Percentiles rank a stretch among this genome's conserved stretches.
Conservation (phyloP, 2,113 vertebrate genomes). For the Plectropomus leopardus region DNA sequence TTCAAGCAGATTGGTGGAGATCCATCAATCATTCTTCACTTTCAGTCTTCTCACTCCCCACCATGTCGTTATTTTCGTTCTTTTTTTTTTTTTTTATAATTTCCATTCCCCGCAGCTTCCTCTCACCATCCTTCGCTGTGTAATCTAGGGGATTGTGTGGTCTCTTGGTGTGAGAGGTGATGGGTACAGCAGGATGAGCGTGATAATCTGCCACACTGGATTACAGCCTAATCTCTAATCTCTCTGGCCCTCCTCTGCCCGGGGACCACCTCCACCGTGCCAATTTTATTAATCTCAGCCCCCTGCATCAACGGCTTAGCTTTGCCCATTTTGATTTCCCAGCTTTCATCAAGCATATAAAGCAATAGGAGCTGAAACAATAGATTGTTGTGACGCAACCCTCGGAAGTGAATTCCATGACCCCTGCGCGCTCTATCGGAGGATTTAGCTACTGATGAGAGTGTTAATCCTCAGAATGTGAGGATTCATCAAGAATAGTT, state of each 20-base stretch:
- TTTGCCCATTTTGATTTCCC: slow-evolving; percentile 81
- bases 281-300: slow-evolving; percentile 78
- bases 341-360: slow-evolving; percentile 61
- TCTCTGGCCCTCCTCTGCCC: slow-evolving; percentile 69
- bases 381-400: slow-evolving; percentile 69
- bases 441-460: slow-evolving; percentile 79
- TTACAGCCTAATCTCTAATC: slow-evolving; percentile 85
- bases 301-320: slow-evolving; percentile 65
- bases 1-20: slow-evolving; percentile 7
- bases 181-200: slow-evolving; percentile 79
- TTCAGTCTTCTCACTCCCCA: slow-evolving; percentile 26
- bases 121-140: slow-evolving; percentile 58
- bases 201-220: slow-evolving; percentile 84
- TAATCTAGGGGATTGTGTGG: slow-evolving; percentile 81
- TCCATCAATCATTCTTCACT: slow-evolving; percentile 59
- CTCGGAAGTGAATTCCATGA: slow-evolving; percentile 65
- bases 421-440: slow-evolving; percentile 61
- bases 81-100: slow-evolving; percentile 53
- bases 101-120: slow-evolving; percentile 52
- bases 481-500: slow-evolving; percentile 82
- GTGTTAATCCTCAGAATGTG: slow-evolving; percentile 78
- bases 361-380: slow-evolving; percentile 70
- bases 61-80: too few species aligned
- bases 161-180: slow-evolving; percentile 82
- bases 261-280: slow-evolving; percentile 76